Base-by-base conservation (phyloP, 2,888 invertebrate genomes). In the Metacarcinus magister region DNA sequence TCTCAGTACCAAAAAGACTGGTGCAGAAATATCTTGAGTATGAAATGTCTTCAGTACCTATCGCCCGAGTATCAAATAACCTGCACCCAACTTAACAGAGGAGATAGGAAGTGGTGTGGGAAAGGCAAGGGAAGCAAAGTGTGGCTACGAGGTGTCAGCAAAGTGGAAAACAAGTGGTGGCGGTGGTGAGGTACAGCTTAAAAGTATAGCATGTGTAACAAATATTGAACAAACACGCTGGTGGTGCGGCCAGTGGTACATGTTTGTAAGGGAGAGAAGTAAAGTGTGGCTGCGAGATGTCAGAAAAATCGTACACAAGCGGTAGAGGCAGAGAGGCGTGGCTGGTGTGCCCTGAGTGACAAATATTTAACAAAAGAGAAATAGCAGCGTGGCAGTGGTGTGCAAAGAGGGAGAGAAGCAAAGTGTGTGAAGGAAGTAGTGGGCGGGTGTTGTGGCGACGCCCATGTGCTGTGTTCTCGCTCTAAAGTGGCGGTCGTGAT, bases 341-440 rank as follows among this genome's bases (percentile, higher is more conserved):
- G 60, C 60, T 60, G 60, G 60, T 16, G 60, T 60, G 60, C 2
- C 60, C 60, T 23, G 23, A 19, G 60, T 19, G 19, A 60, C 19
- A 23, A 60, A 19, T 16, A 60, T 8, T 10, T 54, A 60, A 60
- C 60, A 60, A 60, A 10, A 60, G 60, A n/a, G n/a, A n/a, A n/a
- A n/a, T 8, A 28, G 75, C 28, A 28, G 75, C 75, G 7, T n/a
- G 75, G 75, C n/a, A 8, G 75, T 7, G 75, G 54, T 54, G n/a
- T n/a, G 75, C 23, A 2, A 28, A 13, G 43, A 23, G 90, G 2
- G 90, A 39, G 28, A 28, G 10, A 28, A 16, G 82, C 7, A 16
- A 87, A 32, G 90, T 43, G 32, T 90, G 90, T 90, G 90, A 43
- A 32, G 90, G 44, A 87, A 39, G 87, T 87, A 87, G 60, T 23